Base-by-base conservation (phyloP, 2,113 vertebrate genomes). In the Pterophyllum scalare region DNA sequence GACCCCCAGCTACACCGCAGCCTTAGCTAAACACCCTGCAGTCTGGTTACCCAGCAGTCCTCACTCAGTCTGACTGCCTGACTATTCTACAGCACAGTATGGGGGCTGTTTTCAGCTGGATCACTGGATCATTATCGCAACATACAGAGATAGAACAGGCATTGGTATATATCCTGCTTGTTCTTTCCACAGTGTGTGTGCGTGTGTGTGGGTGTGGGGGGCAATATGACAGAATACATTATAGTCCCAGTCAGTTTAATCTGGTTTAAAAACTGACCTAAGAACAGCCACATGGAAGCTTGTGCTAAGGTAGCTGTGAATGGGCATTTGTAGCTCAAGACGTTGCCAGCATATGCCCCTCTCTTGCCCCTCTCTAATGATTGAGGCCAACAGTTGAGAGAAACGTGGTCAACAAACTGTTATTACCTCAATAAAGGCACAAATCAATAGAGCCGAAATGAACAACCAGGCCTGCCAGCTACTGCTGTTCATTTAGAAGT, bases 381-480 rank as follows among this genome's bases (percentile, higher is more conserved):
- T 95, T 96, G 97, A 97, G 96, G 96, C 97, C 96, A 96, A 96
- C 95, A 94, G 93, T 96, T 96, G 95, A 96, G 96, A 97, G 95
- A 96, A 97, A 96, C 95, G 96, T 95, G 96, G 96, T 97, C 97
- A 95, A 96, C 96, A 96, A 96, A 97, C 95, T 94, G 96, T 97
- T 98, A 98, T 97, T 97, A 96, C 97, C 95, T 97, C 96, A 96
- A 96, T 97, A 96, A 96, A 96, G 95, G 91, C 93, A 95, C 97
- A 97, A 98, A 97, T 98, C 97, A 97, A 98, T 98, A 97, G 91
- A 95, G 96, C 95, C 92, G 96, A 97, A 98, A 98, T 97, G 97
- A 98, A 97, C 97, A 97, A 92, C 96, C 93, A 95, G 95, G 96
- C 97, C 94, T 96, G 96, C 95, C 96, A 96, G 94, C 93, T 96